Evolutionary conservation across 2,888 invertebrate genomes (phyloP), one percentile per base, ranked within the genome.

Genomic region (Pheosia gnoma): DNA sequence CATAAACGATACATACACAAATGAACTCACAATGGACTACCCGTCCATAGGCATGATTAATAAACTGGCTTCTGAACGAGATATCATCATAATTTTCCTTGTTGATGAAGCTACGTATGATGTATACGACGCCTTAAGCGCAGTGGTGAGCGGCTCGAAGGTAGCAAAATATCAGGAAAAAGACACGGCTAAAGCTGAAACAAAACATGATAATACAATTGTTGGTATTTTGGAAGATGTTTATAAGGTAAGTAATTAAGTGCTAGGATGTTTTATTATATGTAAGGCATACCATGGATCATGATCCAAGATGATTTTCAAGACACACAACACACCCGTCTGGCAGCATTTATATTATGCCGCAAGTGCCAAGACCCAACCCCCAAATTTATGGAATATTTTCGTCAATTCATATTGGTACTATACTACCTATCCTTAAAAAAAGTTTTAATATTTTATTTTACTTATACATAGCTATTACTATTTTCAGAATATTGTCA

Each of bases 11-110:
- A 60, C 59, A 5, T 96, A 97, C 81, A 94, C 94, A 5, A 93
- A 95, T 63, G 91, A 91, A 75, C 82, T 94, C 10, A 82, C 88
- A 57, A 94, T 95, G 90, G 98, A 98, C 85, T 98, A 98, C 84
- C 98, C 98, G 0, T 97, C 97, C 0, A 94, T 97, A 53, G 95
- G 96, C 45, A 94, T 95, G 76, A 94, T 96, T 43, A 95, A 95
- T 71, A 91, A 93, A 75, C 69, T 91, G 45, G 88, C 85, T 36
- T 62, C 72, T 8, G 75, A 84, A 11, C 74, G 80, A 5, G 81
- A 84, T 45, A 77, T 86, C 3, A 79, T 78, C 10, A 71, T 86
- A 3, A 72, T 91, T 10, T 90, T 91, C 69, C 75, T 80, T 3
- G 79, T 85, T 7, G 54, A 77, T 0, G 0, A 47, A 0, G 6